These are phyloP conservation scores for Cryptocephalus moraei DNA, from an alignment of 2,888 invertebrate genomes.

Conservation along the genomic window DNA sequence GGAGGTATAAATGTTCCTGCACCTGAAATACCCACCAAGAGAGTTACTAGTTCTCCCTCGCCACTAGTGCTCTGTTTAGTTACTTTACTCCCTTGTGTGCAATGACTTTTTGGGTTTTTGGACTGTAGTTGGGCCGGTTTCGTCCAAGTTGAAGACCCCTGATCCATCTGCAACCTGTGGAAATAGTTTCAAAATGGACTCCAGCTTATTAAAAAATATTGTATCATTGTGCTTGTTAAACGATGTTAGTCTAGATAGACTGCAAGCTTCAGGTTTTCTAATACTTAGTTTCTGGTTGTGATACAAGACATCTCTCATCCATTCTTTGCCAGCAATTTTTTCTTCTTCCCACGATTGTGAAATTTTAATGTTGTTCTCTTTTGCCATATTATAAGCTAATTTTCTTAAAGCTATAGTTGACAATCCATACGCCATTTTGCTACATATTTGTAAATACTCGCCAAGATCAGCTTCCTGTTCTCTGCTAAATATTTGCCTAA, in stretches of 20 bases:
- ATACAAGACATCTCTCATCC: constrained; percentile 11
- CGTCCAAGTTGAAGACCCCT: neutral
- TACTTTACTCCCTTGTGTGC: neutral
- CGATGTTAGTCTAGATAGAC: constrained; percentile 11
- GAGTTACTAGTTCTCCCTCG: constrained; percentile 20
- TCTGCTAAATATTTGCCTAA: no score
- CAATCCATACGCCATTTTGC: constrained; percentile 15
- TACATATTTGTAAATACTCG: no score
- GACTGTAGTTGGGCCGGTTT: neutral
- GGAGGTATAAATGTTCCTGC: no score
- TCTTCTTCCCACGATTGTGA: constrained; percentile 12
- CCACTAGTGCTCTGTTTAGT: neutral
- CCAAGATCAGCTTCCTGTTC: no score
- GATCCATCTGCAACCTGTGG: neutral
- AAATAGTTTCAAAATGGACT: neutral
- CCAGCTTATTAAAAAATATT: neutral
- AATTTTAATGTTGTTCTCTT: constrained; percentile 8
- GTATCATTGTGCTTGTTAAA: neutral
- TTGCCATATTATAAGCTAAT: constrained; percentile 16
- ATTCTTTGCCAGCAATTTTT: constrained; percentile 12
- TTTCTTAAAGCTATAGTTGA: constrained; percentile 6
- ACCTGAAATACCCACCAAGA: no score
- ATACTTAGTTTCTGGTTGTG: constrained; percentile 11
- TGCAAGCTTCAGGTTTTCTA: constrained; percentile 14
- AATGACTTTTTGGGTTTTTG: neutral